Evolutionary conservation across 1,140 invertebrate genomes (phyloP), one percentile per base, ranked within the genome.

Genomic region (Drosophila sucinea): DNA sequence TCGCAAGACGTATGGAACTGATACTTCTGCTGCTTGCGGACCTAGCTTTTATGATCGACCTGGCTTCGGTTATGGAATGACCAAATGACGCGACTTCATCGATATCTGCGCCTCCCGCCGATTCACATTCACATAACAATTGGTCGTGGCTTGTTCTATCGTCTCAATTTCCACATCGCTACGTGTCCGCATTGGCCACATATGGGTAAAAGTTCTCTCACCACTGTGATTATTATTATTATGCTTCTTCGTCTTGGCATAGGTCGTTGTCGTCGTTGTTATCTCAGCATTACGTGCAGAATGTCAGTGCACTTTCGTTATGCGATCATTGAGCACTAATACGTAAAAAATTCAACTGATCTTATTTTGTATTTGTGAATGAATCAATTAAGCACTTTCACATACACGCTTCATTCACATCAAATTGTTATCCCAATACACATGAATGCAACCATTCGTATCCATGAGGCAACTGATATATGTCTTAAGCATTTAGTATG

Each of bases 1-100:
- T 56, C 38, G 41, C 38, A 44, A 55, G 73, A 60, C 70, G 60
- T 35, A 41, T 58, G 29, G 67, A 32, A 77, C 74, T 77, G 74
- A 77, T 77, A 61, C 17, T 41, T 40, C 17, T 41, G n/a, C 25
- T 54, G 54, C 38, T 7, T 17, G 56, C 23, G 60, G 38, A 62
- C 4, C 40, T 35, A 32, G 10, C 27, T 61, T 61, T 41, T 61
- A 61, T 61, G 60, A 61, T 40, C 33, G n/a, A 61, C 10, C 25
- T 5, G 5, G 25, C 44, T n/a, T 1, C 23, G 5, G 7, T 11
- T 10, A 38, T 38, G 17, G 35, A 38, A 4, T 10, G 35, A 1
- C 35, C 35, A 47, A 25, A 0, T 47, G 23, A 25, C 23, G 44
- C 4, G 17, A 61, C 10, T 38, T 40, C 60, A 33, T 44, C 60